Base-by-base conservation (phyloP, 2,797 vertebrate species). In the Peromyscus attwateri region DNA sequence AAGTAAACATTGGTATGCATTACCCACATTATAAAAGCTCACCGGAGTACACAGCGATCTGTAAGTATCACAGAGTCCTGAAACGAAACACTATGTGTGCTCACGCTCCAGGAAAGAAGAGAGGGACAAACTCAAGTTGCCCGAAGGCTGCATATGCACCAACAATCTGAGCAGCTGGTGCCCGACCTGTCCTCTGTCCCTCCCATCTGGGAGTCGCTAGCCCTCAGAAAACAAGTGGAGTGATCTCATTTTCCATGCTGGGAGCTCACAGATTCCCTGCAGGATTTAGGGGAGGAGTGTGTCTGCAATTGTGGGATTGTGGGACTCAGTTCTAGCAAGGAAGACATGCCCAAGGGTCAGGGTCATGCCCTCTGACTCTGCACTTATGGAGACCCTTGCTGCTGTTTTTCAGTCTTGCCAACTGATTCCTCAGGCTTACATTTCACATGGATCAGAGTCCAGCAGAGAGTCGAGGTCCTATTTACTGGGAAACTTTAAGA, bases 231-330 rank as follows among this genome's bases (percentile, higher is more conserved):
- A 94, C 68, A 89, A 96, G 88, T 25, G 14, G 57, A 95, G 14
- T 85, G 76, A 96, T 89, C 91, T 97, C 92, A 95, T 92, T 89
- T 93, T 97, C 93, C 93, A 94, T 21, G 92, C 77, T 93, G 94
- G 89, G 89, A 95, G 49, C 49, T 79, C 6, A 1, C 31, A 46
- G 76, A 60, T 88, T 23, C 81, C 87, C 60, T 43, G 80, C 66
- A 79, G 92, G 52, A 46, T 11, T 25, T 12, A 31, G 60, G 46
- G 37, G 6, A 14, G 17, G 16, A 19, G 31, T 49, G 13, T 7
- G 25, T 21, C 43, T 68, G 49, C 43, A 68, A 87, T 27, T 71
- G 27, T 60, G 62, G 82, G 19, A 34, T 52, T 85, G 29, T 9
- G 23, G 73, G 71, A 75, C 64, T 92, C 66, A 4, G 1, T n/a